Evolutionary conservation across 2,113 vertebrate genomes (phyloP).

Genomic region (Ia io): DNA sequence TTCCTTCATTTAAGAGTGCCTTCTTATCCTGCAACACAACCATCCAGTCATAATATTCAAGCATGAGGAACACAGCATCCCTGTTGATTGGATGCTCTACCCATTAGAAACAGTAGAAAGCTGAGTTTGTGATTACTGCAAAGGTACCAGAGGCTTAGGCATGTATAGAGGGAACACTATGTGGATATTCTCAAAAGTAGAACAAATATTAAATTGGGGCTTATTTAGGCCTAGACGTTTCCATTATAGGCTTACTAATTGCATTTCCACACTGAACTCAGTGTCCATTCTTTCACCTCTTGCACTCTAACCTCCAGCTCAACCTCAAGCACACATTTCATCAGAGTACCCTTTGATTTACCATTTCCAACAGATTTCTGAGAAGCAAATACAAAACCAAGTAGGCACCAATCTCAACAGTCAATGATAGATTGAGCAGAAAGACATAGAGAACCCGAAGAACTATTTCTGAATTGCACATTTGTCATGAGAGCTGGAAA

Average conservation of each 20-base stretch:
- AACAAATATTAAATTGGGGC: not conserved
- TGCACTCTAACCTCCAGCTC: not conserved
- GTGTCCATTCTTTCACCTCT: not conserved
- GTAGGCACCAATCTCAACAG: not conserved
- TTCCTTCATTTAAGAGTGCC: not conserved
- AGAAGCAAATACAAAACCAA: not conserved
- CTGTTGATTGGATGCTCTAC: not conserved
- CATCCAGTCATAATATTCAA: not conserved
- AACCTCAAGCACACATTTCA: not conserved
- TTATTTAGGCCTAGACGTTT: not conserved
- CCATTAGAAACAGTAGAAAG: not conserved
- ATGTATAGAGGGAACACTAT: not conserved
- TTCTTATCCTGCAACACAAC: not conserved
- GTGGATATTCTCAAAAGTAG: not conserved
- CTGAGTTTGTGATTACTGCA: not conserved
- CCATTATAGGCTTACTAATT: not conserved
- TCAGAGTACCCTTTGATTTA: constrained; percentile 21
- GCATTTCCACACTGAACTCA: constrained; percentile 23
- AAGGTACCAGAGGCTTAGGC: not conserved
- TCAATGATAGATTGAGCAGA: not conserved
- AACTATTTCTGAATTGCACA: not conserved
- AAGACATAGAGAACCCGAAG: not conserved
- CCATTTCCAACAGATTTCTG: not conserved
- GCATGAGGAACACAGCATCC: not conserved
- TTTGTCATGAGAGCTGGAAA: not conserved